A percentile compares a stretch with the other conserved stretches of the same genome.
These are phyloP conservation scores for Spodoptera frugiperda DNA, from an alignment of 1,140 invertebrate species.

Conservation along the genomic window DNA sequence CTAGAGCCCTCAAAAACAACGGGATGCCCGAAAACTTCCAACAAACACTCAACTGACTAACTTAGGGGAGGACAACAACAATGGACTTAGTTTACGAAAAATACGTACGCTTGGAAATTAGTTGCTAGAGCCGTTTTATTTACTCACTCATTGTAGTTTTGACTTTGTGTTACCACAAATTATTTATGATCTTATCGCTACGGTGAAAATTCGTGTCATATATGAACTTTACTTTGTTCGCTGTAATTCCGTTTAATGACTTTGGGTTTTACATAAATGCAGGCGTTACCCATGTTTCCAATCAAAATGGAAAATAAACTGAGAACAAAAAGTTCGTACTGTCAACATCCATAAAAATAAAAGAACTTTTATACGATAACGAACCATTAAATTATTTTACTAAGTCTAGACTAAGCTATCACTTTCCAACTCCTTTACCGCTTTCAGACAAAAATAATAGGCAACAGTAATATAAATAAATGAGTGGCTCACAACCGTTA, in stretches of 20 bases:
- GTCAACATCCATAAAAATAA: no score
- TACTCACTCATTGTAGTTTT: not conserved
- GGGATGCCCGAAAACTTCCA: slow-evolving; percentile 58
- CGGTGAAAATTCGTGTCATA: no score
- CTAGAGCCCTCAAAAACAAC: slow-evolving; percentile 61
- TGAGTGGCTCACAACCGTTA: slow-evolving; percentile 52
- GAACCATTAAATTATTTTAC: no score
- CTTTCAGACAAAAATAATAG: slow-evolving; percentile 6
- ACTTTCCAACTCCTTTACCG: not conserved
- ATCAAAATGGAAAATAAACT: no score
- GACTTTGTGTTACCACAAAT: not conserved
- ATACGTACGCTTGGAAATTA: slow-evolving; percentile 26
- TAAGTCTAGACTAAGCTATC: not conserved
- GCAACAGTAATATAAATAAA: slow-evolving; percentile 45
- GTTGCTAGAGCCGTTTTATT: slow-evolving; percentile 12
- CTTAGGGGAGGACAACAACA: slow-evolving; percentile 45
- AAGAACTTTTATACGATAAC: no score
- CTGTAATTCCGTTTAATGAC: no score
- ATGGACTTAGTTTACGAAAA: slow-evolving; percentile 38
- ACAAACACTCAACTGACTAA: slow-evolving; percentile 54
- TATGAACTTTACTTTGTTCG: no score
- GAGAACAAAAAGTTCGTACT: no score
- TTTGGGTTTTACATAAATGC: no score
- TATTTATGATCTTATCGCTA: no score
- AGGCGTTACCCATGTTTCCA: no score